Conservation (phyloP, 1,140 invertebrate species). For the Bombus confusus region DNA sequence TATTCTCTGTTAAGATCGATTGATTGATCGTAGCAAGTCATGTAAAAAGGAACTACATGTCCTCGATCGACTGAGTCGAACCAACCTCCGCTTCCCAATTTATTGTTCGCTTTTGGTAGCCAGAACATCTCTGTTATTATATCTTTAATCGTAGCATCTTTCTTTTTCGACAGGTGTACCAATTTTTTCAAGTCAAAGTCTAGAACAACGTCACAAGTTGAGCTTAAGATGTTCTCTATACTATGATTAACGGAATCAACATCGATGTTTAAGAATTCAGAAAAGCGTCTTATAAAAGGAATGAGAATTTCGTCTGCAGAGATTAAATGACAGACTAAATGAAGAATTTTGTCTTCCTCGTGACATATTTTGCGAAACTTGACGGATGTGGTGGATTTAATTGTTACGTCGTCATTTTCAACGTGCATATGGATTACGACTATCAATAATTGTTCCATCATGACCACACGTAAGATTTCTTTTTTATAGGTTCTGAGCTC, state of each 20-base stretch:
- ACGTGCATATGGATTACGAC: neutral
- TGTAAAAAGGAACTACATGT: neutral
- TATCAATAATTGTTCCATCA: neutral
- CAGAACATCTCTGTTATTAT: neutral
- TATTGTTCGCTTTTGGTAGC: neutral
- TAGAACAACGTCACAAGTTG: neutral
- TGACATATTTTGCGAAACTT: neutral
- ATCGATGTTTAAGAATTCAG: neutral
- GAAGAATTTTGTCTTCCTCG: fast-evolving
- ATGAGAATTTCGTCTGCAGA: neutral
- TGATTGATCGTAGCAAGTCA: neutral
- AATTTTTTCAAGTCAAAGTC: neutral
- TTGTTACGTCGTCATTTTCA: too few species aligned
- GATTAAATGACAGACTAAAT: neutral
- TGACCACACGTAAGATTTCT: neutral
- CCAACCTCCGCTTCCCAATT: neutral
- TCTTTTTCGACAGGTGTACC: neutral
- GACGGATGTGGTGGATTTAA: too few species aligned
- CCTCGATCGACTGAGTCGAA: neutral
- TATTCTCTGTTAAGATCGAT: neutral
- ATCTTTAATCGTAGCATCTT: neutral
- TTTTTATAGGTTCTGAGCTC: fast-evolving
- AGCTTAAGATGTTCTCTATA: neutral
- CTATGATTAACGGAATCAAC: too few species aligned
- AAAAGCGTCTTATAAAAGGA: neutral